These are phyloP conservation scores for Megaceryle torquata DNA, from an alignment of 2,113 vertebrate species.

Conservation along the genomic window DNA sequence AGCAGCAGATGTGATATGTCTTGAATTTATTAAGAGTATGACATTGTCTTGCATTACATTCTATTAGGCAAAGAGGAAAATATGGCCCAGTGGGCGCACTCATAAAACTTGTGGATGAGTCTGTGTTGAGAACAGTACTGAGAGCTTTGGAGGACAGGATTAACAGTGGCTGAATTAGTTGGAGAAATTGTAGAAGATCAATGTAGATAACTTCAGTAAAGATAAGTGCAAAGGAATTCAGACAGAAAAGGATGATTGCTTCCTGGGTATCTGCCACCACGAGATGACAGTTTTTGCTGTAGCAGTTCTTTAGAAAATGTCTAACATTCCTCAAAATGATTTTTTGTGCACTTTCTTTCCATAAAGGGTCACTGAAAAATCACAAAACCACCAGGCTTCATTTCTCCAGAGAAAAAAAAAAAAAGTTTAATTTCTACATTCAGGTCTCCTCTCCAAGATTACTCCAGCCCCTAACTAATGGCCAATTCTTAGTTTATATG, in stretches of 20 bases:
- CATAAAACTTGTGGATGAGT: background rate
- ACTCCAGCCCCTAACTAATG: background rate
- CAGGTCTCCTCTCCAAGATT: background rate
- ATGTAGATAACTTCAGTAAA: background rate
- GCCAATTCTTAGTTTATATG: background rate
- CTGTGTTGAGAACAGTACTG: background rate
- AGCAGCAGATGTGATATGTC: background rate
- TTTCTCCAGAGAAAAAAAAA: background rate
- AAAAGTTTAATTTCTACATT: background rate
- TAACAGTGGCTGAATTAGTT: background rate
- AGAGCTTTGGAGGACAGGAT: background rate
- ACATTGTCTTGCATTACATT: background rate
- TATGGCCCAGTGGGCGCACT: background rate
- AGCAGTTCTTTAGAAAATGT: background rate
- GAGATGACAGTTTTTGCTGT: background rate
- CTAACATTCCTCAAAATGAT: background rate
- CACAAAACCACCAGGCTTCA: background rate
- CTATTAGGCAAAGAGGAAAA: background rate
- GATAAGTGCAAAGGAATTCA: background rate
- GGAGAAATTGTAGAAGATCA: background rate
- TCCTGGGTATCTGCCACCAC: background rate
- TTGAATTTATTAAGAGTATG: constrained; percentile 23
- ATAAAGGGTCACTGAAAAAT: background rate
- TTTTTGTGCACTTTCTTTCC: background rate
- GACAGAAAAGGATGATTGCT: background rate